phyloP scores from a whole-genome alignment of 2,888 invertebrate species.

The Tolmerus cingulatus region DNA sequence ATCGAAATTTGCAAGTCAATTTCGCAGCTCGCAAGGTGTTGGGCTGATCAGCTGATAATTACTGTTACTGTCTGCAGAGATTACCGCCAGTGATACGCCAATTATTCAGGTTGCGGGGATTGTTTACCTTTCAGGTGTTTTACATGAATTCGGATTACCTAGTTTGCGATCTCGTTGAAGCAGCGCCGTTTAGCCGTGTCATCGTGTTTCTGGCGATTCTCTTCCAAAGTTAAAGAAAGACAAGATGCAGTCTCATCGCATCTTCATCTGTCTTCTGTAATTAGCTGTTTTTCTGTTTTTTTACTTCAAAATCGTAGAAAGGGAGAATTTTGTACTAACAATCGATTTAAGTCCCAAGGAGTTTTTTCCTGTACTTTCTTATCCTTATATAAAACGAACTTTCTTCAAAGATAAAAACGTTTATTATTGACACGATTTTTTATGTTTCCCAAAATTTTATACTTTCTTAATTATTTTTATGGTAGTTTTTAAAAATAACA shows the following conservation, averaged over 20 bases:
- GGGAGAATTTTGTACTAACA: background rate
- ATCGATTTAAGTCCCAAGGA: too few relatives aligned
- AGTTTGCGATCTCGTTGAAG: background rate
- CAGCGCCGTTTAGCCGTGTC: background rate
- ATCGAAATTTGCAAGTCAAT: constrained; percentile 43
- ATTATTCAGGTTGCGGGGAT: background rate
- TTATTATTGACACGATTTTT: too few relatives aligned
- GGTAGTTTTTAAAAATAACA: too few relatives aligned
- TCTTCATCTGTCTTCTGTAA: background rate
- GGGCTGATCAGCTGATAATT: constrained; percentile 41
- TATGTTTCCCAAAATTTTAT: too few relatives aligned
- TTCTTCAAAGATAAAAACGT: too few relatives aligned
- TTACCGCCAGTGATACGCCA: constrained; percentile 15
- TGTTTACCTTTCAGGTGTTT: constrained; percentile 12
- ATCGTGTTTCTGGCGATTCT: background rate
- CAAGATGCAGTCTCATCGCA: background rate
- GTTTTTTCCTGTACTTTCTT: too few relatives aligned
- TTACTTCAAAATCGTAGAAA: background rate
- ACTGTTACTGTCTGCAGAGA: constrained; percentile 26
- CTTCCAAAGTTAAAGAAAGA: background rate
- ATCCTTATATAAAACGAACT: too few relatives aligned
- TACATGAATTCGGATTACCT: constrained; percentile 4
- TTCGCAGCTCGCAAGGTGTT: constrained; percentile 31
- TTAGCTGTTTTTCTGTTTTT: background rate
- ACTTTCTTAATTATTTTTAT: too few relatives aligned